Base-by-base conservation (phyloP, 2,888 invertebrate species). In the Caenorhabditis sp. region DNA sequence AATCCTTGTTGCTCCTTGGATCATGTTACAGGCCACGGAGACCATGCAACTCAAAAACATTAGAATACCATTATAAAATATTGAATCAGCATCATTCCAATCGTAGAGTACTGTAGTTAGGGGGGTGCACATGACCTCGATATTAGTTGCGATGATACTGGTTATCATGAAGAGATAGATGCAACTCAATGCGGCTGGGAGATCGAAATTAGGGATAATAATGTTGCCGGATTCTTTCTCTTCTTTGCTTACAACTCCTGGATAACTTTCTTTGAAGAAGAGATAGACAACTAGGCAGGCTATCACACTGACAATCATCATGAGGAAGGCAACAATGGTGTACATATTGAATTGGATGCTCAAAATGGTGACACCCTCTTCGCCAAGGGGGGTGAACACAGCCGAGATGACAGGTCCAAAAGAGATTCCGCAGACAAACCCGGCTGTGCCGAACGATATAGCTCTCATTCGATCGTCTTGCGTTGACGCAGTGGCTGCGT, bases 341-440 rank as follows among this genome's bases (percentile, higher is more conserved):
- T 73, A 81, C 69, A 75, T 71, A 53, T 77, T 67, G 43, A 73
- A 59, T 38, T 52, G 27, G 25, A 74, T 58, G 0, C 52, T 27
- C 8, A 60, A 56, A 8, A 78, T 36, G 8, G 54, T 31, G 50
- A 56, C 67, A 8, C 78, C 80, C 52, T 36, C 57, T 21, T 76
- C 67, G 23, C 74, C 76, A 7, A 80, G 50, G 0, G 80, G 80
- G 23, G 80, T 78, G 60, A 80, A 80, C 20, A 64, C 61, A 0
- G 78, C 75, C 62, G 78, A 78, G 1, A 78, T 26, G 20, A 72
- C 80, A 0, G 80, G 80, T 20, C 80, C 80, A 36, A 78, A 70
- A 1, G 80, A 78, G 5, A 80, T 59, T 25, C 80, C 80, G 12
- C 74, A 65, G 8, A 80, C 80, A 54, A 53, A 77, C 2, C 75